Base-by-base conservation (phyloP, 2,888 invertebrate genomes). In the Sturmia bella region DNA sequence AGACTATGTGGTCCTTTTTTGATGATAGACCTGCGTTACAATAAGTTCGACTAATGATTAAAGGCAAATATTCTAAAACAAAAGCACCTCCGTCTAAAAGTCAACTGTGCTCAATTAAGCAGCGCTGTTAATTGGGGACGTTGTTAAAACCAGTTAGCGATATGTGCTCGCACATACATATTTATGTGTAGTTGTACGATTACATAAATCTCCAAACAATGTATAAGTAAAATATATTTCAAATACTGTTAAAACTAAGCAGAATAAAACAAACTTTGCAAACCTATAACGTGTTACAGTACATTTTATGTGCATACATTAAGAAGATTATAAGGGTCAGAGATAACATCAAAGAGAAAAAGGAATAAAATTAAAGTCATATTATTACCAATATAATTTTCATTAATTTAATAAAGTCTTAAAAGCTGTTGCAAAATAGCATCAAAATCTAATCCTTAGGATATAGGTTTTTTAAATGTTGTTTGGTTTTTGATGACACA, bases 141-240 rank as follows among this genome's bases (percentile, higher is more conserved):
- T n/a, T n/a, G n/a, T n/a, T n/a, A n/a, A n/a, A n/a, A n/a, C n/a
- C n/a, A n/a, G n/a, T n/a, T n/a, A n/a, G n/a, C n/a, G n/a, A n/a
- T n/a, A n/a, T n/a, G n/a, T n/a, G n/a, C n/a, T n/a, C n/a, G n/a
- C 4, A 61, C 50, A 37, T 45, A 64, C 15, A 61, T 11, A 27
- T 32, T 43, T 72, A 27, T 6, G 27, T 27, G 27, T 27, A 4
- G 27, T 27, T 27, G 3, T 27, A 4, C 6, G 3, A 4, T 27
- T 27, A 27, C 9, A 68, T 66, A 70, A 72, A 80, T 72, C 61
- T 72, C 68, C 56, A 56, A 72, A 72, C 70, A 68, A 74, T 80
- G 41, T 59, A 0, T 66, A 61, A 59, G 54, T 56, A 37, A 37
- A 50, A 61, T 54, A 74, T 68, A 15, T 76, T 21, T 59, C 32